Conservation (phyloP, 2,113 vertebrate species). For the Atherinomorus stipes region DNA sequence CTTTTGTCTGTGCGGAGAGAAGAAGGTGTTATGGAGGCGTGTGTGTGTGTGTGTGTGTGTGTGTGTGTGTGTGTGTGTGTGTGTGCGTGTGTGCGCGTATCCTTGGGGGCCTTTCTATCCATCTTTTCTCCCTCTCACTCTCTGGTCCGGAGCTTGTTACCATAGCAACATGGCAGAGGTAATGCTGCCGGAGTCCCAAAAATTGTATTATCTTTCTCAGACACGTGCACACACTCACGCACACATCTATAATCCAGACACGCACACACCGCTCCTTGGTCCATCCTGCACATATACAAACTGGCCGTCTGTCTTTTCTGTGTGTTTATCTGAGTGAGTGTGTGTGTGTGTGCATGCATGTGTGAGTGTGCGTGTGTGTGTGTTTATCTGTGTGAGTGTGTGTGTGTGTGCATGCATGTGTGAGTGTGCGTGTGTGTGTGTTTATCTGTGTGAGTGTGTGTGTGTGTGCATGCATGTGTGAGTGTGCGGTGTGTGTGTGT, state of each 20-base stretch:
- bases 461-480: too few relatives aligned
- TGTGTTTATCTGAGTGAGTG: constrained; percentile 29
- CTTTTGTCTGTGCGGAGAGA: constrained; percentile 72
- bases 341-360: constrained; percentile 28
- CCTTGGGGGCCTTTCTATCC: constrained; percentile 79
- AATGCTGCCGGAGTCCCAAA: constrained; percentile 79
- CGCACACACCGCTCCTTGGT: constrained; percentile 39
- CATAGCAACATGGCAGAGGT: constrained; percentile 81
- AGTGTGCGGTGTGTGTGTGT: too few relatives aligned
- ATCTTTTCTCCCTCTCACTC: constrained; percentile 74
- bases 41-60: too few relatives aligned
- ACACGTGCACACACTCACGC: constrained; percentile 39
- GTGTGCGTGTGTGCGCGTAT: constrained; percentile 54
- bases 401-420: too few relatives aligned
- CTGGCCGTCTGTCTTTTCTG: constrained; percentile 52
- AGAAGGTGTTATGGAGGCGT: constrained; percentile 64
- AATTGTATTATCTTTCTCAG: constrained; percentile 79
- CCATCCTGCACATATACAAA: constrained; percentile 60
- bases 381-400: too few relatives aligned
- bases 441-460: too few relatives aligned
- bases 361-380: constrained; percentile 61
- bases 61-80: too few relatives aligned
- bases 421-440: too few relatives aligned
- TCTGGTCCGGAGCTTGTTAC: constrained; percentile 79
- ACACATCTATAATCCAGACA: constrained; percentile 31